Percentiles rank a stretch among this genome's conserved stretches.
Conservation (phyloP, 1,140 invertebrate species). For the Tenebrio molitor region DNA sequence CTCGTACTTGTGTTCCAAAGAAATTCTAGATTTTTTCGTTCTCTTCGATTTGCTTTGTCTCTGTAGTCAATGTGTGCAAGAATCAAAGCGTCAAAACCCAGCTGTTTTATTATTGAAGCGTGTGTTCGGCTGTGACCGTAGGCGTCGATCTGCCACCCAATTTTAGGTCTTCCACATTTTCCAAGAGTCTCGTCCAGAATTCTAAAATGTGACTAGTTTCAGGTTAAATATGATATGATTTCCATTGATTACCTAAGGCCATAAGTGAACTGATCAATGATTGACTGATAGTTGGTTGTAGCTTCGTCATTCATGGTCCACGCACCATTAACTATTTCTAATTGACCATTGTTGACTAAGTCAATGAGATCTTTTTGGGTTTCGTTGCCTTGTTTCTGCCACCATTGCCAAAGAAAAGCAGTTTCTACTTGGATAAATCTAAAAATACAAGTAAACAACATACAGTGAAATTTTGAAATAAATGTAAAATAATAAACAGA, state of each 20-base stretch:
- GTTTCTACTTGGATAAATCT: constrained; percentile 63
- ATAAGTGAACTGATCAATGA: constrained; percentile 86
- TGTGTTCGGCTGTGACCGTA: constrained; percentile 81
- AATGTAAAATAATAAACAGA: too few species aligned
- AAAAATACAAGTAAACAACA: too few species aligned
- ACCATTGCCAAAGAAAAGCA: constrained; percentile 76
- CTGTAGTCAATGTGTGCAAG: constrained; percentile 82
- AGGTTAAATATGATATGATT: background rate
- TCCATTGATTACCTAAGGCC: constrained; percentile 68
- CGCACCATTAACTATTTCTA: constrained; percentile 82
- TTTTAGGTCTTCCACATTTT: constrained; percentile 73
- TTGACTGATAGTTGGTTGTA: constrained; percentile 81
- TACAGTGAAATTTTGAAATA: too few species aligned
- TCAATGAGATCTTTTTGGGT: constrained; percentile 66
- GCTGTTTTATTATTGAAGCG: constrained; percentile 77
- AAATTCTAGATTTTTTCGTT: constrained; percentile 82
- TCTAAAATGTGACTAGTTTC: background rate
- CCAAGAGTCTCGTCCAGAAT: constrained; percentile 72
- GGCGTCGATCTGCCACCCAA: constrained; percentile 83
- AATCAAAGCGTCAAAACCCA: constrained; percentile 81
- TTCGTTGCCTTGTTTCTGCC: constrained; percentile 71
- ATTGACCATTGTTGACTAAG: constrained; percentile 72
- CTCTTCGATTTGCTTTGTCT: constrained; percentile 67
- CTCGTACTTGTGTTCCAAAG: constrained; percentile 71
- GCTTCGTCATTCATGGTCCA: constrained; percentile 90